A percentile compares a stretch with the other conserved stretches of the same genome.
Conservation (phyloP, 2,113 vertebrate genomes). For the Calidris pygmaea region DNA sequence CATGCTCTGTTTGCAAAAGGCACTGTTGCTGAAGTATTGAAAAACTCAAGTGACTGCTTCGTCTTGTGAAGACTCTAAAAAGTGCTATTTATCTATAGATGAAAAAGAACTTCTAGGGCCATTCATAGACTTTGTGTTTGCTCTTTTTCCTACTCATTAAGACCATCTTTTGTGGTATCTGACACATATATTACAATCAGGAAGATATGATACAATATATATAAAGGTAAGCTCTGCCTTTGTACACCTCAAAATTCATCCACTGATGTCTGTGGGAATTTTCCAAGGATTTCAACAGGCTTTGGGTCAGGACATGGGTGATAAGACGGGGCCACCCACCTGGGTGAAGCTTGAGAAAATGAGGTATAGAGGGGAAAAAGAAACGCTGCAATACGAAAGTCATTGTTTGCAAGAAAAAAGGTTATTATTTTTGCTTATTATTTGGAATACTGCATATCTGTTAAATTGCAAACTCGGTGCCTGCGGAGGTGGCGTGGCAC, state of each 20-base stretch:
- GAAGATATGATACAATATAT: neutral
- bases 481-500: neutral
- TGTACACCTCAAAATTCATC: neutral
- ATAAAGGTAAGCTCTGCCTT: neutral
- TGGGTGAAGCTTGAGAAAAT: neutral
- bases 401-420: neutral
- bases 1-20: slow-evolving; percentile 5
- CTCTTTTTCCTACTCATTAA: neutral
- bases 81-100: neutral
- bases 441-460: neutral
- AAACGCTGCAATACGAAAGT: neutral
- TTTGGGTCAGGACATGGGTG: neutral
- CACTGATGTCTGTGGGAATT: neutral
- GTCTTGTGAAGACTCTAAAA: neutral
- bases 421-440: neutral
- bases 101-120: neutral
- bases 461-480: neutral
- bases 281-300: neutral
- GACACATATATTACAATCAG: neutral
- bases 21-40: neutral
- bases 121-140: neutral
- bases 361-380: neutral
- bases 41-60: neutral
- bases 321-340: neutral
- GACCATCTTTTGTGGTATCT: neutral